Conservation (phyloP, 1,140 invertebrate species). For the Aricia agestis region DNA sequence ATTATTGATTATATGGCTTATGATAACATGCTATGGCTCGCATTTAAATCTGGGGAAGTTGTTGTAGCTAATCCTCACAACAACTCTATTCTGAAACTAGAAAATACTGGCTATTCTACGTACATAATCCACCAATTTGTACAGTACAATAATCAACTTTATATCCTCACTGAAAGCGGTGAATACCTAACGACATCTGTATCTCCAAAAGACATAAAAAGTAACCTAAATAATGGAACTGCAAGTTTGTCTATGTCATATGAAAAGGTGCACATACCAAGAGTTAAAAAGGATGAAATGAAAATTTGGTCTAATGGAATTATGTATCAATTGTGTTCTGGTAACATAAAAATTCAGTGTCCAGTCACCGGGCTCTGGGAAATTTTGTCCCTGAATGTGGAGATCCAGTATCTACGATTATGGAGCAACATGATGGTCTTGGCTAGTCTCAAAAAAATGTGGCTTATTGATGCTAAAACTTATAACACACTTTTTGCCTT, state of each 20-base stretch:
- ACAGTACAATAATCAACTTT: slow-evolving; percentile 34
- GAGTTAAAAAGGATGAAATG: slow-evolving; percentile 18
- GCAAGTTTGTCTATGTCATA: slow-evolving; percentile 35
- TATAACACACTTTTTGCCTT: slow-evolving; percentile 44
- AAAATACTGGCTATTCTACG: slow-evolving; percentile 38
- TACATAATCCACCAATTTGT: slow-evolving; percentile 46
- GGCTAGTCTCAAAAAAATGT: slow-evolving; percentile 46
- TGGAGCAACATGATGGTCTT: slow-evolving; percentile 51
- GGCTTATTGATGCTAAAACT: slow-evolving; percentile 45
- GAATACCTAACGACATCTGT: slow-evolving; percentile 42
- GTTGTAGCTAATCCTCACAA: slow-evolving; percentile 40
- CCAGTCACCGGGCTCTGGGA: slow-evolving; percentile 43
- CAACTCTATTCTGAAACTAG: slow-evolving; percentile 37
- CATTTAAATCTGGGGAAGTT: slow-evolving; percentile 46
- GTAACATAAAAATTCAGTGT: slow-evolving; percentile 43
- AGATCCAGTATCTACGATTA: slow-evolving; percentile 35
- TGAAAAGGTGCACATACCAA: slow-evolving; percentile 37
- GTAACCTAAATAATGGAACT: slow-evolving; percentile 34
- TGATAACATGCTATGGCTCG: slow-evolving; percentile 48
- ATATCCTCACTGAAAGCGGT: slow-evolving; percentile 55
- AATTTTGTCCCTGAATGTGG: slow-evolving; percentile 29
- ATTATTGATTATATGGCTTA: slow-evolving; percentile 42
- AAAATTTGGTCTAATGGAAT: slow-evolving; percentile 34
- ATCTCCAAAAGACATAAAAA: slow-evolving; percentile 34
- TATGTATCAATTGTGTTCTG: slow-evolving; percentile 35